Evolutionary conservation across 2,113 vertebrate genomes (phyloP).

Genomic region (Protobothrops mucrosquamatus): DNA sequence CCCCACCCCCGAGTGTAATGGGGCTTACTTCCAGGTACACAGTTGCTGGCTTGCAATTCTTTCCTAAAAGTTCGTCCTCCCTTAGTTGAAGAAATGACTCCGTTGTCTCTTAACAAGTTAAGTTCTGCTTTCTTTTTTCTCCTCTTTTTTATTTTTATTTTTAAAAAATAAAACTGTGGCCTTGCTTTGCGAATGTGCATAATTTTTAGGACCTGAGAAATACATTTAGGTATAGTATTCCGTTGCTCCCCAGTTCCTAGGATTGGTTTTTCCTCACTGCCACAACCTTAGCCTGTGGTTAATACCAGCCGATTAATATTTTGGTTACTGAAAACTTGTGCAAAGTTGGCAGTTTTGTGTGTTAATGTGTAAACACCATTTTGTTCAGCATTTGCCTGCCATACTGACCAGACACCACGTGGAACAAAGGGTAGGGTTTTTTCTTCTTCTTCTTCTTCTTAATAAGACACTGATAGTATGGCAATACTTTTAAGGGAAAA

Average conservation of each 20-base stretch:
- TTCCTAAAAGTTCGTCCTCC: conserved; percentile 69
- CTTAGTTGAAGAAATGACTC: conserved; percentile 64
- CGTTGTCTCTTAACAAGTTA: conserved; percentile 61
- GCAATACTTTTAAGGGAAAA: conserved; percentile 73
- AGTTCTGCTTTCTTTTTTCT: conserved; percentile 50
- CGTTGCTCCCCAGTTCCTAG: conserved; percentile 43
- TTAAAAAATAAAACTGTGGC: conserved; percentile 35
- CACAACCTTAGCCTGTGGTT: conserved; percentile 70
- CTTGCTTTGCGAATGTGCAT: conserved; percentile 55
- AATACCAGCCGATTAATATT: conserved; percentile 67
- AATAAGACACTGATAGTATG: conserved; percentile 76
- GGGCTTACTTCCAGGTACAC: background rate
- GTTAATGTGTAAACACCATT: conserved; percentile 76
- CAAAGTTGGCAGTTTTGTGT: conserved; percentile 81
- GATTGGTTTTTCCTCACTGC: conserved; percentile 62
- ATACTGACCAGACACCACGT: conserved; percentile 75
- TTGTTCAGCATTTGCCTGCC: conserved; percentile 75
- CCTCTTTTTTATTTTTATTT: conserved; percentile 20
- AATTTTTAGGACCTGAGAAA: conserved; percentile 69
- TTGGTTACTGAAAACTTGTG: conserved; percentile 78
- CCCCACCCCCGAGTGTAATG: background rate
- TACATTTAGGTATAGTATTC: conserved; percentile 59
- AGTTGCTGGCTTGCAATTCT: conserved; percentile 12
- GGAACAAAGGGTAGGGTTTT: conserved; percentile 69
- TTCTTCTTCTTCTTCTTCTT: conserved; percentile 29